Conservation (phyloP, 2,113 vertebrate genomes). For the Lamprologus speciosus region DNA sequence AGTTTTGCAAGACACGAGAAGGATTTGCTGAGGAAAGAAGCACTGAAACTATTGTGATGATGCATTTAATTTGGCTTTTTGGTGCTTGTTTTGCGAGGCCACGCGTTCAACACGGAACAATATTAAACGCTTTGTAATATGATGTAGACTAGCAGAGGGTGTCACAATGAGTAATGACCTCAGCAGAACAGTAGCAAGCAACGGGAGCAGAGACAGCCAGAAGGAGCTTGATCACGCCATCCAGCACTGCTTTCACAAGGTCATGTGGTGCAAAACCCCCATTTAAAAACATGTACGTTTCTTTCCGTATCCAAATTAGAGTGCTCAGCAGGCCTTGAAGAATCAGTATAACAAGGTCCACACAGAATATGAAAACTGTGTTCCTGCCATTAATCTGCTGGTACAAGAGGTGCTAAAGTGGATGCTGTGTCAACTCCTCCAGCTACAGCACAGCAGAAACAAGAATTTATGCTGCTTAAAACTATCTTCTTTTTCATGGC, state of each 20-base stretch:
- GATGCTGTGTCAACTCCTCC: not conserved
- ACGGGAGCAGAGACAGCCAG: not conserved
- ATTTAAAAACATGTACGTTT: slow-evolving; percentile 33
- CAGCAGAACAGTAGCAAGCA: slow-evolving; percentile 1
- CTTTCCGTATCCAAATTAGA: slow-evolving; percentile 2
- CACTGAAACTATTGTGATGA: not conserved
- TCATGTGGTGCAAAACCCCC: not conserved
- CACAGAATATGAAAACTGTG: slow-evolving; percentile 1
- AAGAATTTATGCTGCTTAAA: not conserved
- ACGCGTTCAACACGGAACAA: slow-evolving; percentile 14
- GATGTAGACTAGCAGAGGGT: slow-evolving; percentile 49
- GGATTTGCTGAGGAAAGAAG: not conserved
- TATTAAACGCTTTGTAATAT: slow-evolving; percentile 47
- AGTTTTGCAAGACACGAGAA: not conserved
- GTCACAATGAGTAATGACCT: slow-evolving; percentile 61
- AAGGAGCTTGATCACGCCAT: slow-evolving; percentile 12
- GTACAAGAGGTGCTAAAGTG: not conserved
- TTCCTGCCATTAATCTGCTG: slow-evolving; percentile 35
- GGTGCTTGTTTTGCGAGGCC: not conserved
- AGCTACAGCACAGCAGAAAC: not conserved
- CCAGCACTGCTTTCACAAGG: slow-evolving; percentile 35
- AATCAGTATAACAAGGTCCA: slow-evolving; percentile 22
- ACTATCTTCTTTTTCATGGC: not conserved
- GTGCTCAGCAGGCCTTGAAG: slow-evolving; percentile 43
- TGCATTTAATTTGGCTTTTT: not conserved